Evolutionary conservation across 2,888 invertebrate species (phyloP).

Genomic region (Pseudococcus longispinus): DNA sequence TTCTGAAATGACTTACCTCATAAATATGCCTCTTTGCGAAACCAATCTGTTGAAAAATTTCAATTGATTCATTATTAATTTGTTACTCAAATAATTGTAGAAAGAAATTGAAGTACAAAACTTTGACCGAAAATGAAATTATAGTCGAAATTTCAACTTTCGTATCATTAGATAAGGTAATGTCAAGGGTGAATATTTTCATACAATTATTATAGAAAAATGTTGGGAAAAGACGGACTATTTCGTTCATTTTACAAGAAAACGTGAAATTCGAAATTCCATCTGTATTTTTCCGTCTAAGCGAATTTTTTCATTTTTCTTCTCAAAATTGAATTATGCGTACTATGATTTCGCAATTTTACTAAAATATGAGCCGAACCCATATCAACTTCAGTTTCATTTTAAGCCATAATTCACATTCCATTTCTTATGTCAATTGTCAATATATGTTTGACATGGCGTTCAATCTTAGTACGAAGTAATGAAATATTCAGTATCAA

Average conservation of each 20-base stretch:
- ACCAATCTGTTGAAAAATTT: neutral
- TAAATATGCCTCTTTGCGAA: neutral
- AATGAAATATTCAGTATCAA: too few species aligned
- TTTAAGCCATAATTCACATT: too few species aligned
- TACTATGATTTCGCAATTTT: too few species aligned
- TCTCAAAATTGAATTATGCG: too few species aligned
- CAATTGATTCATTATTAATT: conserved; percentile 19
- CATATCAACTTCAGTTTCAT: too few species aligned
- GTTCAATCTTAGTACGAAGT: too few species aligned
- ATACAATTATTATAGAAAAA: neutral
- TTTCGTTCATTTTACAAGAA: neutral
- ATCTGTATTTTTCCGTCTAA: too few species aligned
- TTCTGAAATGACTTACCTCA: neutral
- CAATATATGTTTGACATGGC: too few species aligned
- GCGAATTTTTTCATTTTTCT: too few species aligned
- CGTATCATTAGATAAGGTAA: neutral
- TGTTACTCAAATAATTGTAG: neutral
- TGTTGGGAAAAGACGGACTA: neutral
- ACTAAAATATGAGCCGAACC: too few species aligned
- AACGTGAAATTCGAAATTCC: neutral
- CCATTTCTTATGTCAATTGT: too few species aligned
- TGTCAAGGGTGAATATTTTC: neutral
- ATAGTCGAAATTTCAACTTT: neutral
- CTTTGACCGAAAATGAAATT: neutral
- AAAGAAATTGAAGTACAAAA: neutral